Percentiles rank a stretch among this genome's conserved stretches.
Evolutionary conservation across 2,113 vertebrate species (phyloP).

Genomic region (Monopterus albus): DNA sequence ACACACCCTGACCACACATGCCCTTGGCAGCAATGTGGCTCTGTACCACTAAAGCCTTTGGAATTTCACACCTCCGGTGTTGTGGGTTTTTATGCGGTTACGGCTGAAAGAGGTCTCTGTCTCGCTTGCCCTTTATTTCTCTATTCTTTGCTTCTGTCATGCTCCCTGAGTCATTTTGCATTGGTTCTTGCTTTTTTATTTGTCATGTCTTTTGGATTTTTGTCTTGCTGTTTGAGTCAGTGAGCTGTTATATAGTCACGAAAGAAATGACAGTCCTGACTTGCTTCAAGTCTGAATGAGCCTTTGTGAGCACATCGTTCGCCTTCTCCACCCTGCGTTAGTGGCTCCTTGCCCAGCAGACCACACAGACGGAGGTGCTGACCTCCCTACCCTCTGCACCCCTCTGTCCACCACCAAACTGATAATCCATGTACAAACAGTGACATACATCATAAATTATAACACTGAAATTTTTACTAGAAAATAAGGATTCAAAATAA

Average conservation of each 20-base stretch:
- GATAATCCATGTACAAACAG: neutral
- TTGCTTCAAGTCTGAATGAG: slow-evolving; percentile 51
- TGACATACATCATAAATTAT: too few relatives aligned
- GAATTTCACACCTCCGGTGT: slow-evolving; percentile 77
- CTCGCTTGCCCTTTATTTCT: slow-evolving; percentile 1
- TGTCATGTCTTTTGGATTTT: slow-evolving; percentile 1
- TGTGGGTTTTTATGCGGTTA: slow-evolving; percentile 39
- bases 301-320: slow-evolving; percentile 58
- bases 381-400: neutral
- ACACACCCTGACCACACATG: slow-evolving; percentile 66
- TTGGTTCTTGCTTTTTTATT: neutral
- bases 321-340: slow-evolving; percentile 19
- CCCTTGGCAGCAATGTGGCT: slow-evolving; percentile 72
- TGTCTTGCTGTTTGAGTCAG: slow-evolving; percentile 13
- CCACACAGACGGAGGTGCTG: slow-evolving; percentile 61
- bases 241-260: slow-evolving; percentile 42
- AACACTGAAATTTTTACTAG: too few relatives aligned
- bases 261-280: slow-evolving; percentile 39
- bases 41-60: slow-evolving; percentile 63
- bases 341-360: slow-evolving; percentile 53
- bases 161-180: slow-evolving; percentile 13
- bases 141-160: slow-evolving; percentile 19
- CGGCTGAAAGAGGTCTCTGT: slow-evolving; percentile 48
- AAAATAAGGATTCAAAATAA: too few relatives aligned
- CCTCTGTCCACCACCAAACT: neutral